phyloP scores from a whole-genome alignment of 2,113 vertebrate genomes.

The Petaurus breviceps region DNA sequence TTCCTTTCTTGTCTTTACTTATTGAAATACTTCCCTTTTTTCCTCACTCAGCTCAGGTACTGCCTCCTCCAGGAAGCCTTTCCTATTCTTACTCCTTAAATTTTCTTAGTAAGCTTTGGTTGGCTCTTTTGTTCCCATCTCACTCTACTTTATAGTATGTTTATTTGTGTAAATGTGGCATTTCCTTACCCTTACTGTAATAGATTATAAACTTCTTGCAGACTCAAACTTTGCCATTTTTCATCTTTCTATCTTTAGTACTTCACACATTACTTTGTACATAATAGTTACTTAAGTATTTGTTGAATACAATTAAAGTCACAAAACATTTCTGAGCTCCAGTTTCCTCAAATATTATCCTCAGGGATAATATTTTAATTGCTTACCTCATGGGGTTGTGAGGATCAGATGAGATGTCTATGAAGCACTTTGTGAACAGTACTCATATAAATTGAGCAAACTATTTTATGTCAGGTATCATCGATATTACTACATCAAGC shows the following conservation, averaged over 20 bases:
- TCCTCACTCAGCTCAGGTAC: not conserved
- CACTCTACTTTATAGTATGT: not conserved
- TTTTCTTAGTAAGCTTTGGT: not conserved
- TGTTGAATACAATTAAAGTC: not conserved
- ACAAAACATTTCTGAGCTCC: not conserved
- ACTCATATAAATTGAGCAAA: not conserved
- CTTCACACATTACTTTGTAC: not conserved
- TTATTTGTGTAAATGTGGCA: not conserved
- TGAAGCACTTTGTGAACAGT: not conserved
- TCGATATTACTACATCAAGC: not conserved
- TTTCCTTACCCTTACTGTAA: not conserved
- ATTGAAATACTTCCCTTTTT: not conserved
- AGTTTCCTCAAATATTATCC: too few relatives aligned
- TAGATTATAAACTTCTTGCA: not conserved
- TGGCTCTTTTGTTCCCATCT: not conserved
- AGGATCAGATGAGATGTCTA: not conserved
- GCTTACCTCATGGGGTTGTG: not conserved
- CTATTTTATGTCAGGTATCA: not conserved
- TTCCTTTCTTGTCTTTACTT: not conserved
- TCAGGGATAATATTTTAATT: not conserved
- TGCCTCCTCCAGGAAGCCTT: not conserved
- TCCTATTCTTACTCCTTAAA: not conserved
- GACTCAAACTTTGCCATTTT: not conserved
- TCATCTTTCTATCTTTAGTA: not conserved
- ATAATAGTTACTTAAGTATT: not conserved